Evolutionary conservation across 2,797 vertebrate genomes (phyloP).

Genomic region (Semotilus atromaculatus): DNA sequence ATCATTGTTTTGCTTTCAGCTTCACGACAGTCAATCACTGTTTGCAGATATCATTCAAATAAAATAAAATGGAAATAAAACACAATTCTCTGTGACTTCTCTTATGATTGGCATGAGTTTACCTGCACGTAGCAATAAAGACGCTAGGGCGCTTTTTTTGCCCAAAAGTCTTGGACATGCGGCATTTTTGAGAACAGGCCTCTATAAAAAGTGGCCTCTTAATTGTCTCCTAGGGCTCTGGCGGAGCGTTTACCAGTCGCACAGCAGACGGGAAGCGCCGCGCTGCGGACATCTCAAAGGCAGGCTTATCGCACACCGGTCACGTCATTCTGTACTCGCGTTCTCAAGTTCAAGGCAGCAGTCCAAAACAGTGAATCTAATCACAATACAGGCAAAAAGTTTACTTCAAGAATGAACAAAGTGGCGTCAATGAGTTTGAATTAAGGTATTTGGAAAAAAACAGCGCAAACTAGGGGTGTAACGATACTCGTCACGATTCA

Average conservation of each 20-base stretch:
- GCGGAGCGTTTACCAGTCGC: slow-evolving; percentile 9
- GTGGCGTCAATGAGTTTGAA: neutral
- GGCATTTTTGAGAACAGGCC: neutral
- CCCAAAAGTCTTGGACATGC: neutral
- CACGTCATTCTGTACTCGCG: slow-evolving; percentile 8
- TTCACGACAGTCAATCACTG: neutral
- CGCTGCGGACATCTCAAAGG: neutral
- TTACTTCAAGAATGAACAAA: neutral
- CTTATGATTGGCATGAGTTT: neutral
- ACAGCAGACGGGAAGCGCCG: slow-evolving; percentile 2
- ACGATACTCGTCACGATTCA: too few relatives aligned
- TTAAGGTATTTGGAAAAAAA: neutral
- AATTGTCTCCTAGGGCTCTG: slow-evolving; percentile 10
- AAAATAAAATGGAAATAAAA: neutral
- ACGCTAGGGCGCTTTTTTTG: neutral
- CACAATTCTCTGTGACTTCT: neutral
- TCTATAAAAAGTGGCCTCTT: slow-evolving; percentile 1
- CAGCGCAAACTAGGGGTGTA: too few relatives aligned
- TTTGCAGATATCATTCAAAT: neutral
- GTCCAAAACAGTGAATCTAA: neutral
- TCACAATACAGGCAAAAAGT: neutral
- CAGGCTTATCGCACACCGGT: slow-evolving; percentile 12
- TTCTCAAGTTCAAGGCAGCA: neutral
- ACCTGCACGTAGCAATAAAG: neutral
- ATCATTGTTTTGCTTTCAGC: neutral